These are phyloP conservation scores for Rhombomys opimus DNA, from an alignment of 2,113 vertebrate genomes.

Conservation along the genomic window DNA sequence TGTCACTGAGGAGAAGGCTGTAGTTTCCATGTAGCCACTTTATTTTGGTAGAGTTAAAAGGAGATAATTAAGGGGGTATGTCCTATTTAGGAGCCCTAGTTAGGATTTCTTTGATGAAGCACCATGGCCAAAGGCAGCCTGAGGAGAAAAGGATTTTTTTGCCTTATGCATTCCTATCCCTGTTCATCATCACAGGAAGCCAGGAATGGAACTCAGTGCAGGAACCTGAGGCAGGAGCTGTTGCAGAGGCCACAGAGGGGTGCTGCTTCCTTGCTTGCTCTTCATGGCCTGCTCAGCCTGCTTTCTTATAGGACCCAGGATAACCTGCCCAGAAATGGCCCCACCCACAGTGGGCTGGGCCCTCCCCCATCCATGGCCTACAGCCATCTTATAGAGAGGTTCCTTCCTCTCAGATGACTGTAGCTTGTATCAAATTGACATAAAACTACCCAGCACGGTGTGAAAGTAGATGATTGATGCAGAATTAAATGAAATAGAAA, in stretches of 20 bases:
- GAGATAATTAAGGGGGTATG: not conserved
- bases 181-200: not conserved
- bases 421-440: not conserved
- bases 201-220: not conserved
- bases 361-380: not conserved
- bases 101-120: not conserved
- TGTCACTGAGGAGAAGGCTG: not conserved
- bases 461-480: constrained; percentile 4
- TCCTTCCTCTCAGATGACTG: not conserved
- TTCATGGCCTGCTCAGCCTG: not conserved
- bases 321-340: not conserved
- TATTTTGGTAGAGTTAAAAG: not conserved
- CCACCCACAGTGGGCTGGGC: not conserved
- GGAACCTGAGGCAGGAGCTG: not conserved
- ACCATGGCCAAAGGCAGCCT: not conserved
- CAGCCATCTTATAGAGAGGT: not conserved
- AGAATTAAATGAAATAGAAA: not conserved
- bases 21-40: not conserved
- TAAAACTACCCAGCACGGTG: not conserved
- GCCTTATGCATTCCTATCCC: not conserved
- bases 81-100: not conserved
- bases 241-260: not conserved
- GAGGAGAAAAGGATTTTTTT: not conserved
- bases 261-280: not conserved
- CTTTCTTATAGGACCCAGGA: not conserved